Evolutionary conservation across 1,140 invertebrate species (phyloP).

Genomic region (Venturia canescens): DNA sequence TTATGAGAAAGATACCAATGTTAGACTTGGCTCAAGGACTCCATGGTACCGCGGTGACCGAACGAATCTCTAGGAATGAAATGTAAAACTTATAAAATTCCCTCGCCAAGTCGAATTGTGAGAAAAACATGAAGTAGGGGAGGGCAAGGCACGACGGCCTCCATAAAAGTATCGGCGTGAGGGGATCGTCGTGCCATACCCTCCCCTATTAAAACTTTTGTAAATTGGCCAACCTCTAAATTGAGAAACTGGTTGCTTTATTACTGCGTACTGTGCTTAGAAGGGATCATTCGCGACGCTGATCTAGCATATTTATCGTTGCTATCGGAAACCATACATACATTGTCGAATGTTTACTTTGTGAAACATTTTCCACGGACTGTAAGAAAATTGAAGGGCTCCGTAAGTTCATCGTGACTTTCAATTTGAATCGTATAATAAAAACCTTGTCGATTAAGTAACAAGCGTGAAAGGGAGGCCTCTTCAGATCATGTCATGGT

Average conservation of each 20-base stretch:
- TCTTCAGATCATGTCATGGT: conserved; percentile 30
- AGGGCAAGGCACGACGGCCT: too few relatives aligned
- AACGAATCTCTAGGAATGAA: background rate
- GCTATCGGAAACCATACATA: conserved; percentile 5
- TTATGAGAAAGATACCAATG: background rate
- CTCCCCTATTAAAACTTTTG: background rate
- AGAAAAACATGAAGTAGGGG: too few relatives aligned
- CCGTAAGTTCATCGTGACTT: conserved; percentile 36
- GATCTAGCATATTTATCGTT: conserved; percentile 22
- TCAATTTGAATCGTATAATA: conserved; percentile 32
- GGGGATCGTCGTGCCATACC: too few relatives aligned
- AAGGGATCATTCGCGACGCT: conserved; percentile 38
- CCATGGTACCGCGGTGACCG: conserved; percentile 24
- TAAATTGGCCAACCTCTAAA: background rate
- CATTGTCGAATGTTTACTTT: conserved; percentile 34
- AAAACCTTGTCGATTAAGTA: conserved; percentile 36
- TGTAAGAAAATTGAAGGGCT: conserved; percentile 35
- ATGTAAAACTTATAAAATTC: background rate
- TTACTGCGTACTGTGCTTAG: background rate
- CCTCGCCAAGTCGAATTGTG: background rate
- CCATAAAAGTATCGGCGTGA: too few relatives aligned
- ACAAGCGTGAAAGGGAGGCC: conserved; percentile 25
- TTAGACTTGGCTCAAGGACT: conserved; percentile 35
- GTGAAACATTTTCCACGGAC: conserved; percentile 19
- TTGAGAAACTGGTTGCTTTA: background rate